Percentiles rank a stretch among this genome's conserved stretches.
Conservation (phyloP, 2,888 invertebrate species). For the Hipparchia sbordonii region DNA sequence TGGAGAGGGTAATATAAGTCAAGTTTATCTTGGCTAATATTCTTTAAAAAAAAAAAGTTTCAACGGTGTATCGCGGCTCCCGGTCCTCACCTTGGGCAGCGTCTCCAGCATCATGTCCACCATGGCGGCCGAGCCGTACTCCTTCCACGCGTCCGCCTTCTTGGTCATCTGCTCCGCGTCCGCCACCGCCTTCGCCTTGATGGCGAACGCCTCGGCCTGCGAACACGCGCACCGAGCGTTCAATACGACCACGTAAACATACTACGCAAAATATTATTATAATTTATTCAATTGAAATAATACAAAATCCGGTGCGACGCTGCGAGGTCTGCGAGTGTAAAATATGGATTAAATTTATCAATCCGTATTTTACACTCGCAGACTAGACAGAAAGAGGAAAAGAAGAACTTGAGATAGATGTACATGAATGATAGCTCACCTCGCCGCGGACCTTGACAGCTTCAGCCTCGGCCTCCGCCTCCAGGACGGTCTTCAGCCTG, state of each 20-base stretch:
- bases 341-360: too few relatives aligned
- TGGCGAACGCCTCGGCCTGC: slow-evolving; percentile 94
- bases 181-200: slow-evolving; percentile 96
- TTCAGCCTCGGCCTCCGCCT: slow-evolving; percentile 98
- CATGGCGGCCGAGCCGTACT: slow-evolving; percentile 97
- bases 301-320: too few relatives aligned
- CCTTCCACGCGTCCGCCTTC: slow-evolving; percentile 98
- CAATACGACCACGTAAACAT: not conserved
- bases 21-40: too few relatives aligned
- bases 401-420: not conserved
- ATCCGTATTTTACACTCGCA: too few relatives aligned
- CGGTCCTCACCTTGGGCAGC: slow-evolving; percentile 90
- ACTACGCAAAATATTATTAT: too few relatives aligned
- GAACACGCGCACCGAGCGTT: not conserved
- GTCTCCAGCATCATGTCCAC: slow-evolving; percentile 98
- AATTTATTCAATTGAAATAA: too few relatives aligned
- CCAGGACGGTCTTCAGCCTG: slow-evolving; percentile 92
- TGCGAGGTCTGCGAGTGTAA: too few relatives aligned
- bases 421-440: slow-evolving; percentile 48
- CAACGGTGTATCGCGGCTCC: too few relatives aligned
- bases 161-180: slow-evolving; percentile 98
- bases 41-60: too few relatives aligned
- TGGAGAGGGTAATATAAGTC: too few relatives aligned
- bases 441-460: slow-evolving; percentile 91
- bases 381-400: too few relatives aligned